Evolutionary conservation across 2,113 vertebrate species (phyloP).

Genomic region (Osmerus mordax): DNA sequence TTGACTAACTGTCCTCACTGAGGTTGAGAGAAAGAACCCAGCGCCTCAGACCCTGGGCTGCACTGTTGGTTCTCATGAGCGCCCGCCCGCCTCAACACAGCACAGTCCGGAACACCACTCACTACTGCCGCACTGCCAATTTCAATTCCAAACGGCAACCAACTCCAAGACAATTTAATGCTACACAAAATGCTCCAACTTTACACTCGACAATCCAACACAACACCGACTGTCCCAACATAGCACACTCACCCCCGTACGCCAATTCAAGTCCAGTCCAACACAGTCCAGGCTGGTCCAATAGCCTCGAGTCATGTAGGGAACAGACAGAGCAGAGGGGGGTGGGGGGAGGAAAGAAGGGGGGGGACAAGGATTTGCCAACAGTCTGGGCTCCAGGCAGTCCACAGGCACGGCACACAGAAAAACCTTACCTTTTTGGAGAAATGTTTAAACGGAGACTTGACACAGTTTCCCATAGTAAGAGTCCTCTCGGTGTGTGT

Average conservation of each 20-base stretch:
- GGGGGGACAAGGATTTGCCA: constrained; percentile 28
- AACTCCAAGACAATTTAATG: too few species aligned
- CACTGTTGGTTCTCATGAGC: neutral
- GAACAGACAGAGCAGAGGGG: constrained; percentile 23
- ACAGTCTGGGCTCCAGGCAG: constrained; percentile 28
- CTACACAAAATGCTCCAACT: neutral
- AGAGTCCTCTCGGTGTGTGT: constrained; percentile 56
- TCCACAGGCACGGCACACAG: constrained; percentile 25
- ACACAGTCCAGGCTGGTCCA: constrained; percentile 5
- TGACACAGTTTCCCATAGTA: constrained; percentile 98
- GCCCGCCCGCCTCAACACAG: neutral
- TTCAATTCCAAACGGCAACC: too few species aligned
- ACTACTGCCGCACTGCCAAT: neutral
- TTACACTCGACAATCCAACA: constrained; percentile 17
- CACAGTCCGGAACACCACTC: constrained; percentile 11
- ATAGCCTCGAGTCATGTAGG: constrained; percentile 27
- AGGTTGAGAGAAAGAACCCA: neutral
- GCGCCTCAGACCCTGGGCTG: neutral
- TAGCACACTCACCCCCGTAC: neutral
- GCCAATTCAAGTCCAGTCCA: neutral
- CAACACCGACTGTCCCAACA: constrained; percentile 7
- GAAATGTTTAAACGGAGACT: constrained; percentile 88
- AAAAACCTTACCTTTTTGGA: constrained; percentile 91
- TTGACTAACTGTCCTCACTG: neutral
- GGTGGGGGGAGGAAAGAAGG: too few species aligned